Evolutionary conservation across 1,140 invertebrate genomes (phyloP), one percentile per base, ranked within the genome.

Genomic region (Drosophila biarmipes): DNA sequence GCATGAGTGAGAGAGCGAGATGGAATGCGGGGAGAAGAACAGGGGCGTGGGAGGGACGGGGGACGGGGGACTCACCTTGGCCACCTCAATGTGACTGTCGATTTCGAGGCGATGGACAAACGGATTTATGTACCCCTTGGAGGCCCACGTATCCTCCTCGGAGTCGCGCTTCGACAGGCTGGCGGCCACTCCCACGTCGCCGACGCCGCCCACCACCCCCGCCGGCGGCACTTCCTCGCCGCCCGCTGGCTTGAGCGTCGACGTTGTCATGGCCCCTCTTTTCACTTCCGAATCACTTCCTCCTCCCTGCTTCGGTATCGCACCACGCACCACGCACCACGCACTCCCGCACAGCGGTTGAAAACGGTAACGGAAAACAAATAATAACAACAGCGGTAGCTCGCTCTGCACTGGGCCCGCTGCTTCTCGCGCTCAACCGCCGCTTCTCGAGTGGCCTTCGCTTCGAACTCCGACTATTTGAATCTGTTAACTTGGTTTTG

Each of bases 81-180:
- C 95, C 93, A 97, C 96, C 90, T 97, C 96, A 86, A 96, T 96
- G 68, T 95, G 96, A 77, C 95, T 96, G 91, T 96, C 95, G 87
- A 97, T 93, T 93, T 97, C 95, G 91, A 97, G 93, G 85, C 95
- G 96, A 91, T 97, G 96, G 37, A 97, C 96, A 92, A 97, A 97
- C 35, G 96, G 96, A 92, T 97, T 97, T 80, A 97, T 90, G 35
- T 91, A 91, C 85, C 62, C 95, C 90, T 81, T 95, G 93, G 62
- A 92, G 85, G 64, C 91, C 89, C 72, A 93, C 74, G 66, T 78
- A 57, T 90, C 76, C 67, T 91, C 90, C 52, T 91, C 73, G 11
- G 90, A 91, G 40, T 91, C 90, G 1, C 71, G 81, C 35, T 90
- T 91, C 10, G 57, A 48, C 19, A 91, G 31, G 11, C 40, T 78